Evolutionary conservation across 2,797 vertebrate genomes (phyloP), one percentile per base, ranked within the genome.

Genomic region (Labeo calbasu): DNA sequence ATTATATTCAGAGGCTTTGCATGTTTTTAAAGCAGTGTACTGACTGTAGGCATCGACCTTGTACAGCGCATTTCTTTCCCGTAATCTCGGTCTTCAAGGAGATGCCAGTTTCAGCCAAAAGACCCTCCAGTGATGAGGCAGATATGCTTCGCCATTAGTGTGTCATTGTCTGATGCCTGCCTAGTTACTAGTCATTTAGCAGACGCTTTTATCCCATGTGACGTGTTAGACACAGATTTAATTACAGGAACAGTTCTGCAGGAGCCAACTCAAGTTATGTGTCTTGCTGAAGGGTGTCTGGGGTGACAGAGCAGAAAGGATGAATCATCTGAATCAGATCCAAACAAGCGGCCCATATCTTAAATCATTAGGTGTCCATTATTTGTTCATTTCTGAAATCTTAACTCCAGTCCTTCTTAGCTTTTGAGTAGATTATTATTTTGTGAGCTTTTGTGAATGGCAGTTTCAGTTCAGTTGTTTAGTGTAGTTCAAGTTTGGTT

Each of bases 141-240:
- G 66, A 71, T 43, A 71, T 71, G 50, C 72, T 55, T 68, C 13
- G 23, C 81, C 51, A 83, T 83, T 77, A 77, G 63, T 1, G n/a
- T 77, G 81, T 46, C 81, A 83, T 77, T 77, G 72, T 76, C 61
- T 59, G 81, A 77, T 48, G 32, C 32, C 73, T 77, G 63, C 25
- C 23, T 77, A 57, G 73, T 84, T 77, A 55, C 75, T 79, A 63
- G 65, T 79, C 76, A 61, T 84, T 84, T 78, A 79, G 66, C 53
- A 50, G 76, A 84, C 0, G 43, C 65, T 78, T 84, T 84, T 78
- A 78, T 78, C 65, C 65, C 63, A 59, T 50, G 65, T 71, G 66
- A 79, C 21, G 4, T 72, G 75, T 68, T 59, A 72, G 25, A 57
- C 43, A 79, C 28, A 50, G n/a, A 61, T 69, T 71, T 71, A 63